Conservation (phyloP, 2,888 invertebrate species). For the Noctua pronuba region DNA sequence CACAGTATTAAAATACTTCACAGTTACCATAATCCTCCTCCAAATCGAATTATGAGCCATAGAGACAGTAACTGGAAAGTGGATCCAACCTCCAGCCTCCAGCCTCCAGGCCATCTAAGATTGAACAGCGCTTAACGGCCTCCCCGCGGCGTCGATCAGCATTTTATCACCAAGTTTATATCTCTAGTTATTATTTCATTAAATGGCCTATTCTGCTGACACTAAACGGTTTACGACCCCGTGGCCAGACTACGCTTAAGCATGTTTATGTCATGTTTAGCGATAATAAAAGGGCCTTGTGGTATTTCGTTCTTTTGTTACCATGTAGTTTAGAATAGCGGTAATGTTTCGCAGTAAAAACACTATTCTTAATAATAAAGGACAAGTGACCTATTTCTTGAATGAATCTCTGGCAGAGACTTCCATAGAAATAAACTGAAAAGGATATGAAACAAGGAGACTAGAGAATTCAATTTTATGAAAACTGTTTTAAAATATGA, state of each 20-base stretch:
- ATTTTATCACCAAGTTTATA: slow-evolving; percentile 58
- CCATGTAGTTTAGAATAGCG: slow-evolving; percentile 1
- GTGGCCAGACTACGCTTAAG: slow-evolving; percentile 36
- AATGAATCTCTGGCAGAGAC: slow-evolving; percentile 16
- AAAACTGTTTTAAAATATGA: slow-evolving; percentile 40
- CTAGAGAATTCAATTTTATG: slow-evolving; percentile 30
- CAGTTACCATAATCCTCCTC: not conserved
- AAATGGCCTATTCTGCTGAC: slow-evolving; percentile 50
- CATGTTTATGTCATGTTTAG: slow-evolving; percentile 42
- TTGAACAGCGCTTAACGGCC: slow-evolving; percentile 37
- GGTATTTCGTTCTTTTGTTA: slow-evolving; percentile 30
- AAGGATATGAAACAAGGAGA: slow-evolving; percentile 33
- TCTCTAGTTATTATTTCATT: slow-evolving; percentile 63
- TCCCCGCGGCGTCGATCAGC: slow-evolving; percentile 49
- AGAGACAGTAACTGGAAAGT: slow-evolving; percentile 16
- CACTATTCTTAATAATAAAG: slow-evolving; percentile 18
- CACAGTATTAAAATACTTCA: slow-evolving; percentile 4
- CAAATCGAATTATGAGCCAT: slow-evolving; percentile 25
- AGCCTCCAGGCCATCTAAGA: slow-evolving; percentile 44
- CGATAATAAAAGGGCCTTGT: slow-evolving; percentile 27
- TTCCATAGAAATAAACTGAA: slow-evolving; percentile 22
- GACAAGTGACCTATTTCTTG: slow-evolving; percentile 38
- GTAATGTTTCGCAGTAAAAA: slow-evolving; percentile 20
- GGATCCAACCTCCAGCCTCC: slow-evolving; percentile 9
- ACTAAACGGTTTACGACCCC: slow-evolving; percentile 54